Evolutionary conservation across 2,113 vertebrate genomes (phyloP), one percentile per base, ranked within the genome.

Genomic region (Holacanthus passer): DNA sequence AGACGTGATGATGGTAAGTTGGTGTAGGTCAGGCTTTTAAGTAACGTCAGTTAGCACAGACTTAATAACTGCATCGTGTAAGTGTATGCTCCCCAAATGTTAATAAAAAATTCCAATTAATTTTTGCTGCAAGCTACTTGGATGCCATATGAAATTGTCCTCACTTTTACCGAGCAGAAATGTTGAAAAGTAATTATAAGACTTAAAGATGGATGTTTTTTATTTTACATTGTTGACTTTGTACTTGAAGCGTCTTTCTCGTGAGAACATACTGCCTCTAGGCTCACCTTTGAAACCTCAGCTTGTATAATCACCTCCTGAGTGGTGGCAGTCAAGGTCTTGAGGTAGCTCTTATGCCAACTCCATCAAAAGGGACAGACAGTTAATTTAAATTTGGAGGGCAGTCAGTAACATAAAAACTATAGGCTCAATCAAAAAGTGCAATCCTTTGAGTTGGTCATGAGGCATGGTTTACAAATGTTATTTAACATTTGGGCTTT

Each of bases 101-200:
- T 14, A 47, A 37, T 67, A 12, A 20, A 32, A 32, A 52, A 48
- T 60, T 66, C 45, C 27, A 48, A 35, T 63, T 56, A 62, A 37
- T 71, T 31, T 76, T 27, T 62, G 43, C 66, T 66, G 52, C n/a
- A 32, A 74, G 77, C 59, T 58, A 13, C 1, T 37, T 8, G 17
- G n/a, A 35, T 17, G 47, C 19, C 7, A 31, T 3, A n/a, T 52
- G 24, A 17, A 70, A 3, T 10, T 50, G 2, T 24, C 27, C 7
- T 67, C n/a, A 9, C 13, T 62, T 68, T 77, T 48, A 53, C 27
- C 16, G 19, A 66, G 22, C n/a, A 45, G 64, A 29, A 55, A 55
- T 47, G 20, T 4, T 68, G 39, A 22, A 56, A 73, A 50, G 66
- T 59, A 45, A 70, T 74, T 74, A 39, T 13, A 7, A 20, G 19